Evolutionary conservation across 2,113 vertebrate species (phyloP).

Genomic region (Octodon degus): DNA sequence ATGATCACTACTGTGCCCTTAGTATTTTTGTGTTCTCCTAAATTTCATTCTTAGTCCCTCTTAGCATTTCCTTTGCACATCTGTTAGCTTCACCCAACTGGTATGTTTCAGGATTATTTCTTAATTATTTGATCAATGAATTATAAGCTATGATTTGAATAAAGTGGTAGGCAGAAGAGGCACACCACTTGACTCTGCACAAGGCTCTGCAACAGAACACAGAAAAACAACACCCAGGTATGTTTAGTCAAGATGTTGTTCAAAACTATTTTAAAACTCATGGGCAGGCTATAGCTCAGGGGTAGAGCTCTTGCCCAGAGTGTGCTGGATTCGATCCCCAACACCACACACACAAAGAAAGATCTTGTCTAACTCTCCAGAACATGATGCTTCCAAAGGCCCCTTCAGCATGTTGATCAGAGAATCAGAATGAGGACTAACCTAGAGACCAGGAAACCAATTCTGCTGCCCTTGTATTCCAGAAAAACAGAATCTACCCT

Average conservation of each 20-base stretch:
- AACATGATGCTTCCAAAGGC: not conserved
- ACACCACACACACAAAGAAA: not conserved
- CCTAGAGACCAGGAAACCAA: not conserved
- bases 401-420: not conserved
- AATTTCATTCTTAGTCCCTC: not conserved
- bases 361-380: not conserved
- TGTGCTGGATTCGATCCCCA: not conserved
- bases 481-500: not conserved
- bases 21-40: not conserved
- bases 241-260: constrained; percentile 9
- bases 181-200: not conserved
- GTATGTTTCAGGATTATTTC: not conserved
- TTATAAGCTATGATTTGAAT: not conserved
- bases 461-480: not conserved
- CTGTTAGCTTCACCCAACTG: not conserved
- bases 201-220: not conserved
- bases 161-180: not conserved
- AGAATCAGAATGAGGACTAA: not conserved
- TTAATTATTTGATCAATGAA: constrained; percentile 16
- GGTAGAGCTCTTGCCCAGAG: not conserved
- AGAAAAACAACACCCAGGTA: not conserved
- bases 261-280: not conserved
- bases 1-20: not conserved
- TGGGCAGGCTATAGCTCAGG: not conserved
- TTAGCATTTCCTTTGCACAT: not conserved